phyloP scores from a whole-genome alignment of 2,113 vertebrate genomes.

The Elephantulus edwardii region DNA sequence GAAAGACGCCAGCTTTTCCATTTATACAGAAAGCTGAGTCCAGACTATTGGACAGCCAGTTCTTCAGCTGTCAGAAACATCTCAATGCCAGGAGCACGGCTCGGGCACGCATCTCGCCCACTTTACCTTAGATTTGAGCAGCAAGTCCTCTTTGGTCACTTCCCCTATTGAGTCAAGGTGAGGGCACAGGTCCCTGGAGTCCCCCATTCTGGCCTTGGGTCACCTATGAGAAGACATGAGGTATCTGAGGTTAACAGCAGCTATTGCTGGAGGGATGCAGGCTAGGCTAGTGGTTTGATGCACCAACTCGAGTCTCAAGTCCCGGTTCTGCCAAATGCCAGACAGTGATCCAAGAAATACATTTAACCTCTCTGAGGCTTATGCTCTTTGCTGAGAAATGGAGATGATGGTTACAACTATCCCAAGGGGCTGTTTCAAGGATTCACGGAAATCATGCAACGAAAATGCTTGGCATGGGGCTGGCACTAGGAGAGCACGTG shows the following conservation, averaged over 20 bases:
- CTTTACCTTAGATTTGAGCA: slow-evolving; percentile 95
- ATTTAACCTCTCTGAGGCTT: not conserved
- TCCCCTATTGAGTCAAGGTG: slow-evolving; percentile 96
- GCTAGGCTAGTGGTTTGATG: too few species aligned
- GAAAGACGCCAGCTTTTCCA: not conserved
- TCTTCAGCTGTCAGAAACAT: not conserved
- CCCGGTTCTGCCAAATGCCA: not conserved
- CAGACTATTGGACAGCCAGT: accelerated
- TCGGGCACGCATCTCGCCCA: not conserved
- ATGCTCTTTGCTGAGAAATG: not conserved
- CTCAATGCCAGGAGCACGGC: not conserved
- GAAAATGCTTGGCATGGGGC: not conserved
- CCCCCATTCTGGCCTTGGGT: slow-evolving; percentile 86
- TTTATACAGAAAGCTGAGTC: not conserved
- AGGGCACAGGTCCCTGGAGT: slow-evolving; percentile 89
- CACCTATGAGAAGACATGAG: slow-evolving; percentile 48
- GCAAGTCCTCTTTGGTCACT: slow-evolving; percentile 95
- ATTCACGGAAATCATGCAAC: not conserved
- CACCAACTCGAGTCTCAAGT: accelerated
- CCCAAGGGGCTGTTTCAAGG: not conserved
- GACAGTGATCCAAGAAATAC: not conserved
- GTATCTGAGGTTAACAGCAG: not conserved
- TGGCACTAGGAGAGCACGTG: accelerated
- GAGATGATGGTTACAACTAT: too few species aligned
- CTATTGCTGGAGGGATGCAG: accelerated